phyloP scores from a whole-genome alignment of 2,888 invertebrate species.

The Ditylenchus weischeri region DNA sequence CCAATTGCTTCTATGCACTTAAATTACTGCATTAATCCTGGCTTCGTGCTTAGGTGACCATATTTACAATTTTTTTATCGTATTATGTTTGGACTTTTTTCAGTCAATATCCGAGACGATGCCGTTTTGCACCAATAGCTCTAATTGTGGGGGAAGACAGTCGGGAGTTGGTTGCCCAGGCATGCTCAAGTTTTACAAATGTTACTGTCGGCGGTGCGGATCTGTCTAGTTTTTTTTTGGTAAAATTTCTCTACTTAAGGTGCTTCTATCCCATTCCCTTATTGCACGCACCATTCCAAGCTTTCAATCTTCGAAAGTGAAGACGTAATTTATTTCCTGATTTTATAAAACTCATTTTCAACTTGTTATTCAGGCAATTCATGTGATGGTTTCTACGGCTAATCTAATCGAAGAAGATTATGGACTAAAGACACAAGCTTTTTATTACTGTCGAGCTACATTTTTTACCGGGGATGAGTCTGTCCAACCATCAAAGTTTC shows the following conservation, averaged over 20 bases:
- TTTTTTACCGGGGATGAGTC: constrained; percentile 1
- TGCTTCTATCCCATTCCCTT: constrained; percentile 36
- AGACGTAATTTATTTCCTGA: background rate
- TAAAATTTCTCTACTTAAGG: background rate
- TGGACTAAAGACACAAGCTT: constrained; percentile 46
- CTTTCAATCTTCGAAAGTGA: constrained; percentile 44
- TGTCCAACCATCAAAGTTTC: constrained; percentile 12
- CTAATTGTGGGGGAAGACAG: constrained; percentile 36
- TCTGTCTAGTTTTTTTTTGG: background rate
- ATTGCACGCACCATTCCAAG: constrained; percentile 52
- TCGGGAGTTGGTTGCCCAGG: constrained; percentile 2
- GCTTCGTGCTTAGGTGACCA: constrained; percentile 38
- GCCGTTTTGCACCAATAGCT: constrained; percentile 31
- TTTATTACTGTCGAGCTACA: constrained; percentile 36
- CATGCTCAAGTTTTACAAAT: constrained; percentile 2
- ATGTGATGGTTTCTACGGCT: constrained; percentile 48
- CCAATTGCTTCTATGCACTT: constrained; percentile 48
- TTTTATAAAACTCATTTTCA: too few species aligned
- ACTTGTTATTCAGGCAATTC: constrained; percentile 25
- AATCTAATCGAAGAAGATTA: constrained; percentile 46
- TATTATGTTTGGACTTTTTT: constrained; percentile 13
- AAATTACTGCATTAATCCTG: constrained; percentile 44
- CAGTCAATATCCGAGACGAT: constrained; percentile 36
- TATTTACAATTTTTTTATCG: background rate
- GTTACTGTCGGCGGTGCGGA: constrained; percentile 13